These are phyloP conservation scores for Melanerpes aurifrons DNA, from an alignment of 2,113 vertebrate species.

Conservation along the genomic window DNA sequence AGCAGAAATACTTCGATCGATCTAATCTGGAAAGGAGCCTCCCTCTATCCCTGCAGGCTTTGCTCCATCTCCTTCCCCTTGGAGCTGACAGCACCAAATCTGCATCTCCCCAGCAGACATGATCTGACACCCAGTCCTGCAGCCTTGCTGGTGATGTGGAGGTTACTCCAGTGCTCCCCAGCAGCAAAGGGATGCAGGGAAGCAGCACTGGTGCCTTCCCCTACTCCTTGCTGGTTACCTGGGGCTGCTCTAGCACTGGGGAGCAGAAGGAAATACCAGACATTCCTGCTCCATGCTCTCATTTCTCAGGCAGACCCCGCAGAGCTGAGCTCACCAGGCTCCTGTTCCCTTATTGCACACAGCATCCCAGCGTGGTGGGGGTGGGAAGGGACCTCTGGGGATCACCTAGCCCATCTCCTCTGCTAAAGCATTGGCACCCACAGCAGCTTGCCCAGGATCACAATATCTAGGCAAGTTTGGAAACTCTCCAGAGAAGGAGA, in stretches of 20 bases:
- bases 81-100: background rate
- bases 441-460: no score
- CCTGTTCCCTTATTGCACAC: background rate
- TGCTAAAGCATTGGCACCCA: no score
- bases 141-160: background rate
- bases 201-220: background rate
- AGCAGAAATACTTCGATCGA: background rate
- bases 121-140: background rate
- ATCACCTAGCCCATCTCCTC: no score
- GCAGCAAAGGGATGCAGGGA: background rate
- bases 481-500: no score
- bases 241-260: background rate
- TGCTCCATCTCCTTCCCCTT: background rate
- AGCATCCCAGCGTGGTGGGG: no score
- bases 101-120: rapidly evolving
- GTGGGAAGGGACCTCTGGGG: no score
- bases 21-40: background rate
- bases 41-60: background rate
- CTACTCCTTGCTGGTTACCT: background rate
- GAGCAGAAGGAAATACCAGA: constrained; percentile 44
- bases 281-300: constrained; percentile 45
- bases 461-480: no score
- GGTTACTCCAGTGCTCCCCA: background rate
- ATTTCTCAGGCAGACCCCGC: background rate
- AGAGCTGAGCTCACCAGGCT: background rate